Evolutionary conservation across 2,113 vertebrate genomes (phyloP).

Genomic region (Equus przewalskii): DNA sequence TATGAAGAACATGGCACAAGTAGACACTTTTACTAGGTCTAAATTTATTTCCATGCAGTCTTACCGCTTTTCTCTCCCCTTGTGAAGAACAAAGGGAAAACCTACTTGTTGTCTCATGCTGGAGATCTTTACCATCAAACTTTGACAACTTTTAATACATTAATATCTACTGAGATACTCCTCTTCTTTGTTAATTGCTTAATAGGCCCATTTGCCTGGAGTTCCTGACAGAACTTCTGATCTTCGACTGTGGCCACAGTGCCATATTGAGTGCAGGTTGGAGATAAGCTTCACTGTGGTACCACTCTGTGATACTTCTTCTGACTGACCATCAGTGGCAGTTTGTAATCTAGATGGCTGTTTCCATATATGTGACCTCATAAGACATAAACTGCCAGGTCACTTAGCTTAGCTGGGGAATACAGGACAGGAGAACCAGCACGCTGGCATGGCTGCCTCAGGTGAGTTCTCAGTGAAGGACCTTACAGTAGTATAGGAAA

Average conservation of each 20-base stretch:
- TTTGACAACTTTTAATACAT: not conserved
- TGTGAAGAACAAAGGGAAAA: not conserved
- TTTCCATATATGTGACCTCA: too few relatives aligned
- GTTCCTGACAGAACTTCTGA: not conserved
- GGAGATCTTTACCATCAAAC: not conserved
- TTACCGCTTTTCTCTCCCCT: not conserved
- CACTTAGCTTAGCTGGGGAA: not conserved
- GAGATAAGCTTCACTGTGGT: not conserved
- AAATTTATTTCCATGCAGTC: not conserved
- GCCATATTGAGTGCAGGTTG: not conserved
- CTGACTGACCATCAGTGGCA: not conserved
- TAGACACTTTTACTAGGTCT: not conserved
- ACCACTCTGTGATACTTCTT: not conserved
- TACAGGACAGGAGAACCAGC: not conserved
- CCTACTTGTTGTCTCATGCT: not conserved
- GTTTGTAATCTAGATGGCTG: not conserved
- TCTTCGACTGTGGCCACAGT: not conserved
- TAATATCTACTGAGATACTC: not conserved
- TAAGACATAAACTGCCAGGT: not conserved
- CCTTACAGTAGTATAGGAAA: not conserved
- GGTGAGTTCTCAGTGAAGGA: not conserved
- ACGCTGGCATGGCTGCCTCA: not conserved
- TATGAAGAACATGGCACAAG: not conserved
- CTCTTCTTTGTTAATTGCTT: not conserved
- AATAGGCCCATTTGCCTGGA: not conserved